These are phyloP conservation scores for Deilephila porcellus DNA, from an alignment of 2,888 invertebrate species.

Conservation along the genomic window DNA sequence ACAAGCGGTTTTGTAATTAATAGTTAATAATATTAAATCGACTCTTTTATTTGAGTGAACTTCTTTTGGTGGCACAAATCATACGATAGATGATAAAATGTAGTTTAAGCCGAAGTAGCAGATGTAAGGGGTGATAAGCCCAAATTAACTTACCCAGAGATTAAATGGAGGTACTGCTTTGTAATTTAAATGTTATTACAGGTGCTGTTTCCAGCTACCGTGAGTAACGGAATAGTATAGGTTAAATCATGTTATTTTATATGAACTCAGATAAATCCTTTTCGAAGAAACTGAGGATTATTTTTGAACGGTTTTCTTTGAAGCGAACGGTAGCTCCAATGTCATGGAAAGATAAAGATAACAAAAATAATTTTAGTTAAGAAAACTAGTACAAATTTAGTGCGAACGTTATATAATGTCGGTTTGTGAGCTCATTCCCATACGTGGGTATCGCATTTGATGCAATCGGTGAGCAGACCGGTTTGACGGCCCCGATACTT, in stretches of 20 bases:
- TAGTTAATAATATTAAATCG: too few species aligned
- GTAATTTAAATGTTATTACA: too few species aligned
- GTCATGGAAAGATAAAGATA: conserved; percentile 10
- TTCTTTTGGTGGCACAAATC: too few species aligned
- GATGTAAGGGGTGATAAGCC: too few species aligned
- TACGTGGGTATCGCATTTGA: conserved; percentile 64
- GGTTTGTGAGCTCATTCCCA: conserved; percentile 57
- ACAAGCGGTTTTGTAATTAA: too few species aligned
- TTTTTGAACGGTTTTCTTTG: not conserved
- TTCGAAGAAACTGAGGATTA: not conserved
- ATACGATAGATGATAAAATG: too few species aligned
- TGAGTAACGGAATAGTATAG: too few species aligned
- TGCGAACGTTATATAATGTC: conserved; percentile 58
- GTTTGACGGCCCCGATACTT: conserved; percentile 71
- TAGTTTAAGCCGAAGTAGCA: too few species aligned
- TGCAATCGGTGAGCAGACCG: conserved; percentile 71
- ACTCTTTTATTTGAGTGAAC: too few species aligned
- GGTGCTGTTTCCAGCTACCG: too few species aligned
- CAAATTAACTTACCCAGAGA: too few species aligned
- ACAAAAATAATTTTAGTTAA: not conserved
- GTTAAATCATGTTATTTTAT: not conserved
- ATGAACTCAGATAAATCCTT: not conserved
- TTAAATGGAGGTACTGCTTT: too few species aligned
- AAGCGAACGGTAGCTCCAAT: conserved; percentile 2
- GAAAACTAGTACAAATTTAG: conserved; percentile 38